Evolutionary conservation across 2,888 invertebrate species (phyloP).

Genomic region (Drosophila monieri): DNA sequence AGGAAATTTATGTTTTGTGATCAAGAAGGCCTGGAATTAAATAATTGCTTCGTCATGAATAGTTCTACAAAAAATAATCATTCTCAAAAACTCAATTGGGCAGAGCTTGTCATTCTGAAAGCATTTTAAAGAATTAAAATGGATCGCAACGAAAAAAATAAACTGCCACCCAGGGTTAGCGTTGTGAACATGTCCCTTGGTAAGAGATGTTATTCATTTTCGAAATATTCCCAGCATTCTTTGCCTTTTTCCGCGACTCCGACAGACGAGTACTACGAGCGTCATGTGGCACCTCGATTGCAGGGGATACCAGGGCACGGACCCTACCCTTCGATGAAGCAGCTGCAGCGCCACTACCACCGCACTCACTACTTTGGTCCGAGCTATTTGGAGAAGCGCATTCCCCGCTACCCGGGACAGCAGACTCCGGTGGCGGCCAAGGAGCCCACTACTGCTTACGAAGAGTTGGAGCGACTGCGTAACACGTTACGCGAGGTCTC

Average conservation of each 20-base stretch:
- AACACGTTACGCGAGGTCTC: neutral
- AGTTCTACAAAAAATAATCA: too few relatives aligned
- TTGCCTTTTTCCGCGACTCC: slow-evolving; percentile 13
- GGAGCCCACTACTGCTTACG: neutral
- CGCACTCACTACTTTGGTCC: slow-evolving; percentile 33
- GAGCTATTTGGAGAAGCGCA: slow-evolving; percentile 11
- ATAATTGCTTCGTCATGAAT: neutral
- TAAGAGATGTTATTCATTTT: neutral
- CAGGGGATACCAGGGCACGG: neutral
- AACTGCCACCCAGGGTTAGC: neutral
- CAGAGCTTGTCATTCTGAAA: too few relatives aligned
- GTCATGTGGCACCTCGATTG: slow-evolving; percentile 11
- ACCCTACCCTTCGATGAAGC: neutral
- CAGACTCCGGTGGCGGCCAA: neutral
- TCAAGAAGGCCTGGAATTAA: neutral
- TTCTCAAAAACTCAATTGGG: neutral
- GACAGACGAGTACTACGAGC: slow-evolving; percentile 4
- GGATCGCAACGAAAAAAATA: neutral
- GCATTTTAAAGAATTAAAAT: neutral
- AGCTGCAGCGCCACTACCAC: neutral
- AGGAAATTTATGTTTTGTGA: neutral
- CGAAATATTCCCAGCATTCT: neutral
- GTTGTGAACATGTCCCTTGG: neutral
- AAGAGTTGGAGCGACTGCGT: neutral
- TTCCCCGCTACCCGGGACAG: neutral